Evolutionary conservation across 2,113 vertebrate genomes (phyloP), one percentile per base, ranked within the genome.

Genomic region (Alectura lathami): DNA sequence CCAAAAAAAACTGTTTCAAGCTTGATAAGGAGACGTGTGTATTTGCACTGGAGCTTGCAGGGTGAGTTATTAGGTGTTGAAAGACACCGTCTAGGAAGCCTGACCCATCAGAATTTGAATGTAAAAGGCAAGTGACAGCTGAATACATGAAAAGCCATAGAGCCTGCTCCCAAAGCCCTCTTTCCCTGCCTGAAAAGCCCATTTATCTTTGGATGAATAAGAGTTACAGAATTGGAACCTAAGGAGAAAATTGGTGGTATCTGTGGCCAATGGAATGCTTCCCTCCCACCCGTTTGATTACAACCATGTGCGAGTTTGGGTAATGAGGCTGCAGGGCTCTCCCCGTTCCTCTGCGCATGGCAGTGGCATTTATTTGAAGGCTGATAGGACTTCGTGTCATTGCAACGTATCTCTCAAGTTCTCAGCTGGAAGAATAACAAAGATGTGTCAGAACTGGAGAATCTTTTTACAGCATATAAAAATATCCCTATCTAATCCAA

Each of bases 61-160:
- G 79, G 89, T 97, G 96, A 98, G 91, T 98, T 98, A 98, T 97
- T 97, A 97, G 97, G 96, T 98, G 97, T 94, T 96, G 98, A 98
- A 97, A 98, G 95, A 95, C 79, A 94, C 91, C n/a, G 73, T 92
- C 95, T 96, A 96, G 93, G 94, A 96, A 98, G 85, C 36, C 89
- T 94, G 92, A 96, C 95, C 91, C 74, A 94, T 62, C 43, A 88
- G 86, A 96, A 64, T 94, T 94, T 86, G 89, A 97, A 97, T 96
- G 91, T 91, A 91, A 96, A 96, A 96, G 70, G 92, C 85, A 60
- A 80, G 81, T 90, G 93, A 96, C 95, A 96, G 94, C 72, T 96
- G 96, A 96, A 95, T 96, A 89, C 94, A 94, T 91, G 89, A 95
- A 93, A 96, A 94, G 84, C 85, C 69, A 89, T 69, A 78, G 38